Conservation (phyloP, 2,113 vertebrate species). For the Octodon degus region DNA sequence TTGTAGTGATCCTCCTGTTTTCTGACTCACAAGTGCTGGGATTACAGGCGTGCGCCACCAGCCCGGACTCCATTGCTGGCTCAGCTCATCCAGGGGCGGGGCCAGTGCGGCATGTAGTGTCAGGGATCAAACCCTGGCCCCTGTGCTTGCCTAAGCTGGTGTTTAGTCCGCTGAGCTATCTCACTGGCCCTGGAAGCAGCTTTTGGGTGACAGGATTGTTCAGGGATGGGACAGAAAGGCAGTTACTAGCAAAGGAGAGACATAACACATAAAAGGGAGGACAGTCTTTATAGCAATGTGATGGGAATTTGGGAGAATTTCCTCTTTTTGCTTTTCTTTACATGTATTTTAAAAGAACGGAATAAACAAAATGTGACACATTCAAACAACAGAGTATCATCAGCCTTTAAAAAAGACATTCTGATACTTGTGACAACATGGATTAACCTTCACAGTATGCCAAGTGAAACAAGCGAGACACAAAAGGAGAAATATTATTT, state of each 20-base stretch:
- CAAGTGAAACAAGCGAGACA: neutral
- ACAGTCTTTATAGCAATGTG: neutral
- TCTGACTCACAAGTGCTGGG: no score
- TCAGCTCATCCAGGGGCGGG: no score
- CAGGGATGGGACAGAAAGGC: neutral
- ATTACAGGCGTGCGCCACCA: no score
- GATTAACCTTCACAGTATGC: neutral
- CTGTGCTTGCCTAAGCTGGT: no score
- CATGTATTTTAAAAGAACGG: neutral
- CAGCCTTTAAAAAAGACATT: constrained; percentile 24
- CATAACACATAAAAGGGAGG: neutral
- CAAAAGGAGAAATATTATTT: neutral
- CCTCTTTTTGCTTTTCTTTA: neutral
- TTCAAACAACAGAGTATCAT: neutral
- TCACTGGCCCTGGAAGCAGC: neutral
- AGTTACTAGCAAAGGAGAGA: constrained; percentile 1
- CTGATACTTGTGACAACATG: neutral
- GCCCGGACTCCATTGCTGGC: no score
- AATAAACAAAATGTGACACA: constrained; percentile 54
- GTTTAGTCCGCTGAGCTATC: no score
- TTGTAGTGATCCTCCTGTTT: no score
- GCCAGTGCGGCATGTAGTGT: no score
- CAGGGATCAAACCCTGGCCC: no score
- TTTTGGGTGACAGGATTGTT: neutral
- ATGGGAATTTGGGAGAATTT: neutral